Percentiles rank a stretch among this genome's conserved stretches.
phyloP scores from a whole-genome alignment of 2,888 invertebrate species.

The Metellina segmentata region DNA sequence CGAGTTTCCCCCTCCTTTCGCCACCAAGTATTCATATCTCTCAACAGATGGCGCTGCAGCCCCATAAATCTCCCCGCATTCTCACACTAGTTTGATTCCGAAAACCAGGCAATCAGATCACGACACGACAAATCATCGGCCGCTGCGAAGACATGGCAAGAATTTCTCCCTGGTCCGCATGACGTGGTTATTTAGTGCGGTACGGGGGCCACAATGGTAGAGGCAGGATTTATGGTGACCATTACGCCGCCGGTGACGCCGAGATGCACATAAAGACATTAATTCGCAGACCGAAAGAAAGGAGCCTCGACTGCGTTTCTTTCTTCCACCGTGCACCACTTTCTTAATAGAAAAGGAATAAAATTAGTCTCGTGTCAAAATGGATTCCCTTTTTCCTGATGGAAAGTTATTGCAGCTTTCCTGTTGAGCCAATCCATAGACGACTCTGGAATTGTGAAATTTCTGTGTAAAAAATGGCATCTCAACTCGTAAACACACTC shows the following conservation, averaged over 20 bases:
- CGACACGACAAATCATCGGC: slow-evolving; percentile 53
- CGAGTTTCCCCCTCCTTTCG: background rate
- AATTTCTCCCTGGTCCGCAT: slow-evolving; percentile 30
- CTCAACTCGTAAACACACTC: background rate
- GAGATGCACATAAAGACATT: slow-evolving; percentile 69
- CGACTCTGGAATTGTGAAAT: background rate
- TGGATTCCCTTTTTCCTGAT: background rate
- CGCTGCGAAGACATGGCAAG: slow-evolving; percentile 17
- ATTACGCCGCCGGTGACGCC: slow-evolving; percentile 59
- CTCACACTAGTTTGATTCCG: slow-evolving; percentile 39
- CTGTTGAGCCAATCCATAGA: background rate
- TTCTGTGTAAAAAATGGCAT: background rate
- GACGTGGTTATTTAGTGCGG: slow-evolving; percentile 56
- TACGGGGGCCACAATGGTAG: slow-evolving; percentile 45
- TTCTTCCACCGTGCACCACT: background rate
- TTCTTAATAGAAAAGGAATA: slow-evolving; percentile 53
- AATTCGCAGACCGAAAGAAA: slow-evolving; percentile 50
- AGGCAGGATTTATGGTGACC: slow-evolving; percentile 60
- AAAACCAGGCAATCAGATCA: slow-evolving; percentile 46
- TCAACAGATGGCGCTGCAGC: slow-evolving; percentile 26
- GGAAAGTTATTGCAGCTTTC: slow-evolving; percentile 18
- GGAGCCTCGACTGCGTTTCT: slow-evolving; percentile 3
- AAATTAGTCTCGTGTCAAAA: slow-evolving; percentile 52
- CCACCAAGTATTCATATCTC: background rate
- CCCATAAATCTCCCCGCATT: background rate